These are phyloP conservation scores for Heterodera schachtii DNA, from an alignment of 1,140 invertebrate genomes.

Conservation along the genomic window DNA sequence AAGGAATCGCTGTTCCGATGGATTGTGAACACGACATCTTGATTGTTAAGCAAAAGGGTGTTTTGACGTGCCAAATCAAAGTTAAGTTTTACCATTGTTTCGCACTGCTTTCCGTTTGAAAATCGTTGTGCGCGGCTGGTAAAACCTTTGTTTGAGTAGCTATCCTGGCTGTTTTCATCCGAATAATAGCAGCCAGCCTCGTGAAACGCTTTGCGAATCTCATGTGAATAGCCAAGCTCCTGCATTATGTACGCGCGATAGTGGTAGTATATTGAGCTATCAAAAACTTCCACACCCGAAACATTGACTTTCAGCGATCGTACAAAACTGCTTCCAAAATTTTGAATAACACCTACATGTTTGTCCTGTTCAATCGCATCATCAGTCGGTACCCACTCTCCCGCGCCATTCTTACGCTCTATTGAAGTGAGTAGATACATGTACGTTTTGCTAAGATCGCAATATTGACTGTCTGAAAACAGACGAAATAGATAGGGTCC, in stretches of 20 bases:
- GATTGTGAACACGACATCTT: conserved; percentile 34
- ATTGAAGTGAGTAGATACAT: neutral
- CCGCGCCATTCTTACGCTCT: conserved; percentile 1
- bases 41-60: conserved; percentile 26
- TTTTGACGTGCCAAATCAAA: conserved; percentile 40
- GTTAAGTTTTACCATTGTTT: conserved; percentile 16
- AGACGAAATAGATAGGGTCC: conserved; percentile 16
- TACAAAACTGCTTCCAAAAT: conserved; percentile 9
- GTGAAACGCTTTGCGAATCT: conserved; percentile 1
- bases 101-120: neutral
- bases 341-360: neutral
- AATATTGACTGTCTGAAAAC: neutral
- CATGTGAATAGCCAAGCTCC: neutral
- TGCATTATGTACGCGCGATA: neutral
- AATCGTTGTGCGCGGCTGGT: neutral
- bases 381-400: neutral
- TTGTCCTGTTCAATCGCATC: neutral
- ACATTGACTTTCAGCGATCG: neutral
- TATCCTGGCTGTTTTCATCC: conserved; percentile 2
- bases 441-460: neutral
- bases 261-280: neutral
- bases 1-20: conserved; percentile 23
- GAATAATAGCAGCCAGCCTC: conserved; percentile 6
- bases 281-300: conserved; percentile 3
- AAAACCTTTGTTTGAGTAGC: neutral